Base-by-base conservation (phyloP, 2,888 invertebrate species). In the Amiota minor region DNA sequence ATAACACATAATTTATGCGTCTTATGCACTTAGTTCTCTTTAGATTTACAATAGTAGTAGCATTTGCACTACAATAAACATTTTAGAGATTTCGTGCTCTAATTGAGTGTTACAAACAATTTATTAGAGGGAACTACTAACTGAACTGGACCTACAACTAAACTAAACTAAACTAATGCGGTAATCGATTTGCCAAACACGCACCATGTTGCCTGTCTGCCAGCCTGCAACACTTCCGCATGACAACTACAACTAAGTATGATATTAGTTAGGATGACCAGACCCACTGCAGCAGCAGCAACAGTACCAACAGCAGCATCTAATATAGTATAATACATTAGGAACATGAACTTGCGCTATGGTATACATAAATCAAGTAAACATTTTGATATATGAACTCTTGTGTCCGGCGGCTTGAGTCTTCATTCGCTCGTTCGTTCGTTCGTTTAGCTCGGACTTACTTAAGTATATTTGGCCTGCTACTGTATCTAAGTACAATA, bases 231-330 rank as follows among this genome's bases (percentile, higher is more conserved):
- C 35, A 35, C 35, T 35, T 50, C 53, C 14, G n/a, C 53, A n/a
- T n/a, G 53, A n/a, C 53, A n/a, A n/a, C 53, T 50, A 50, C 53
- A 50, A 50, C n/a, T n/a, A 50, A 35, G 35, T 35, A n/a, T n/a
- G n/a, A n/a, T n/a, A 35, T 35, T 35, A 35, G 35, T 35, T 35
- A 35, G 35, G 35, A 35, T 35, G 35, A 35, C 35, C 35, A 35
- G 6, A 35, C 35, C 35, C 6, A 35, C 35, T 35, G 35, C 35
- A 35, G 35, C 12, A 50, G 11, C n/a, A 50, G n/a, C 53, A 50
- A 1, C n/a, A n/a, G 50, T 4, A 50, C 6, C 12, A 2, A 50
- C 50, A 50, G 4, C 49, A 49, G 12, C 49, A 49, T n/a, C n/a
- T 35, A 35, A 35, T 35, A 35, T 35, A 35, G 35, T 35, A 35